Evolutionary conservation across 2,888 invertebrate genomes (phyloP).

Genomic region (Andrena flavipes): DNA sequence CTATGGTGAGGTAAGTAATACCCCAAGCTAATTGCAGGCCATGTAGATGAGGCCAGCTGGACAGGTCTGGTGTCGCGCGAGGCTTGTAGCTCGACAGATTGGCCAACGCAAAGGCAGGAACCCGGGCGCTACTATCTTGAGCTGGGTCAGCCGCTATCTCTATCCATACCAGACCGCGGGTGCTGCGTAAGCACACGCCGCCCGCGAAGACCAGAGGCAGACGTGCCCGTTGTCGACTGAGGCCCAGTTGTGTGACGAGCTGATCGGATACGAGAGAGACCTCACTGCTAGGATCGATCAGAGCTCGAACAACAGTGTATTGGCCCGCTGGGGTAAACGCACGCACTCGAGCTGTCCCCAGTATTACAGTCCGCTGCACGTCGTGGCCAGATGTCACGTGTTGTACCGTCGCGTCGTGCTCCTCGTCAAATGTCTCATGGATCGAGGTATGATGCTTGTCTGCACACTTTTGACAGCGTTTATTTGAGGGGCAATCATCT

Average conservation of each 20-base stretch:
- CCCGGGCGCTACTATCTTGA: too few species aligned
- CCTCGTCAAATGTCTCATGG: too few species aligned
- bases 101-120: background rate
- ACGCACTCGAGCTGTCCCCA: too few species aligned
- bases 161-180: background rate
- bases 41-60: background rate
- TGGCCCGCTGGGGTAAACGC: too few species aligned
- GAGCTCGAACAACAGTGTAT: background rate
- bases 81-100: background rate
- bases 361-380: too few species aligned
- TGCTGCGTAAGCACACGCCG: background rate
- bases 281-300: background rate
- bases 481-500: too few species aligned
- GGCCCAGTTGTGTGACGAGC: background rate
- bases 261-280: background rate
- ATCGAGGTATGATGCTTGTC: too few species aligned
- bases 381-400: too few species aligned
- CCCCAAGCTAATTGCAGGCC: background rate
- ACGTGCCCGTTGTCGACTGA: background rate
- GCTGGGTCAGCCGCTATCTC: rapidly evolving
- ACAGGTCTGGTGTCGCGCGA: background rate
- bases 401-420: too few species aligned
- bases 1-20: conserved; percentile 15
- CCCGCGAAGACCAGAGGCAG: background rate
- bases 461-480: too few species aligned